These are phyloP conservation scores for Dryas iulia DNA, from an alignment of 1,140 invertebrate species.

Conservation along the genomic window DNA sequence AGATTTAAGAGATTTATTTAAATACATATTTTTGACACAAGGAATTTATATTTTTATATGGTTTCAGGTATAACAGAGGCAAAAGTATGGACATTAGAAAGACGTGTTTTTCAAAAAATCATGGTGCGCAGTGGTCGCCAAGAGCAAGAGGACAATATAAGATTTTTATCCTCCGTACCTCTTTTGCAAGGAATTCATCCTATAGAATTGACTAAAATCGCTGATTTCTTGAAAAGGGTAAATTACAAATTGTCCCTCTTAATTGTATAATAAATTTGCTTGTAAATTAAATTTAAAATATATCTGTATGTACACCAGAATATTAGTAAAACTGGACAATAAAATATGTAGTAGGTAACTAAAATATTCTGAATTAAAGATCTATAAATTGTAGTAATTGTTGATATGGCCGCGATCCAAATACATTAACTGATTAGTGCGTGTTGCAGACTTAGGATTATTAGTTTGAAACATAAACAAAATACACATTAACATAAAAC, in stretches of 20 bases:
- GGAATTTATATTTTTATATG: neutral
- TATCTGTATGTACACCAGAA: neutral
- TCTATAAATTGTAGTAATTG: constrained; percentile 8
- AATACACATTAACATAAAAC: constrained; percentile 1
- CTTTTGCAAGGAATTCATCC: constrained; percentile 90
- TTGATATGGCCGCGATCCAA: constrained; percentile 17
- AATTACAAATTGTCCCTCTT: neutral
- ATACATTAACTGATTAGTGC: neutral
- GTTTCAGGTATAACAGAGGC: constrained; percentile 87
- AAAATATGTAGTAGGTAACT: neutral
- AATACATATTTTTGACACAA: neutral
- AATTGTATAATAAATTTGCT: neutral
- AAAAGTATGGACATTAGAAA: constrained; percentile 93
- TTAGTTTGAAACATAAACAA: neutral
- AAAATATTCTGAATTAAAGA: constrained; percentile 5
- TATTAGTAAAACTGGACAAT: no score
- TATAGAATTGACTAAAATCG: constrained; percentile 91
- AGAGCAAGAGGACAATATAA: constrained; percentile 90
- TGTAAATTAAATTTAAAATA: neutral
- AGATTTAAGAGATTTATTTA: no score
- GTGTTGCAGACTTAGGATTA: neutral
- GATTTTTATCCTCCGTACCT: constrained; percentile 92
- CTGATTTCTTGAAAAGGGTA: constrained; percentile 93
- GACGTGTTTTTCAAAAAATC: constrained; percentile 92
- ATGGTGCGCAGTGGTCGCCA: constrained; percentile 91